Base-by-base conservation (phyloP, 2,113 vertebrate genomes). In the Poeciliopsis turrubarensis region DNA sequence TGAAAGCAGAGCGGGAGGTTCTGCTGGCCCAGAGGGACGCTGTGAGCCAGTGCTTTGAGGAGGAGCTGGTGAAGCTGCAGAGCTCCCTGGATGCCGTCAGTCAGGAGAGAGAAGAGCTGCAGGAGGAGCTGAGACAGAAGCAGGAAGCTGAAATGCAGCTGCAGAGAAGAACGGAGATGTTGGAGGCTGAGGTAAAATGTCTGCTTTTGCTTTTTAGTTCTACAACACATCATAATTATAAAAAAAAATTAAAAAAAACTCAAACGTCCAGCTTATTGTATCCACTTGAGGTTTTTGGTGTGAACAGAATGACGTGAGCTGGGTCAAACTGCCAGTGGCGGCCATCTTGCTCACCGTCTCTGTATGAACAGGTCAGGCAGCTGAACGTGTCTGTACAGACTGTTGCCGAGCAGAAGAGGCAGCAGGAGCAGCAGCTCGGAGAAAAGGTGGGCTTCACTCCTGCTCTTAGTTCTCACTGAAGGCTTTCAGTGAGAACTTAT, bases 61-160 rank as follows among this genome's bases (percentile, higher is more conserved):
- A 82, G 47, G 76, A 92, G 70, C 44, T 60, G 44, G 67, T 89
- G 70, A 8, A 73, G 64, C 80, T 87, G 27, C 73, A 63, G 65
- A 5, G 63, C 63, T 81, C 72, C 31, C 25, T 87, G 47, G 71
- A 39, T 0, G 32, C 76, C 19, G 73, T 91, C 60, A 64, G 44
- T 7, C 81, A 90, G 79, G 88, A 93, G 22, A 73, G 64, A 19
- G 65, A 84, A 31, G 32, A 84, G 77, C 80, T 88, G 51, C 84
- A 73, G 71, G 30, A 82, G 65, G 60, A 1, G 1, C 69, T 85
- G 73, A 82, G 64, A 11, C 60, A 61, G 66, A 90, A 75, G 32
- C 19, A 57, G 57, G 78, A 83, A 65, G 71, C 87, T 32, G 62
- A 0, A 0, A 77, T 29, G 9, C 17, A 87, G 51, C 77, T 89